These are phyloP conservation scores for Pitangus sulphuratus DNA, from an alignment of 2,797 vertebrate genomes.

Conservation along the genomic window DNA sequence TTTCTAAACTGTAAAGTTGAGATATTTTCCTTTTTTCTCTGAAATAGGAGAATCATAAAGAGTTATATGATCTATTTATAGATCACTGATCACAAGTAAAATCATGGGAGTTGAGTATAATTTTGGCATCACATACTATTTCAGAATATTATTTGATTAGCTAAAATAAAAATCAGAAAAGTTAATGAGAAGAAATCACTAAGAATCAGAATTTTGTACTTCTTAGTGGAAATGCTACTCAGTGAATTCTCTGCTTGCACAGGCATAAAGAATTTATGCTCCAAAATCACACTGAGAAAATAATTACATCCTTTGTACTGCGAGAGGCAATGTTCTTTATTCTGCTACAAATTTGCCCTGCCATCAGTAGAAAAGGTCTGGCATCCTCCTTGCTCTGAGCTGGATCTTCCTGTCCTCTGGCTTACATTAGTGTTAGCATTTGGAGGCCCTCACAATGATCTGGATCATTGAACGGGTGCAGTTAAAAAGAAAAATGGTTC, in stretches of 20 bases:
- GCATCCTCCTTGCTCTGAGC: background rate
- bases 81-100: background rate
- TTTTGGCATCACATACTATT: background rate
- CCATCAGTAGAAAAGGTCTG: background rate
- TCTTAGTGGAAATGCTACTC: background rate
- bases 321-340: background rate
- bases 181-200: background rate
- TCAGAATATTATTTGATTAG: background rate
- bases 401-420: conserved; percentile 2
- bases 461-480: background rate
- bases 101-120: background rate
- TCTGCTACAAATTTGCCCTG: conserved; percentile 7
- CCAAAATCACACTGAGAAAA: background rate
- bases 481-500: background rate
- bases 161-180: background rate
- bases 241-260: background rate
- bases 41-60: background rate
- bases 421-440: background rate
- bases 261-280: background rate
- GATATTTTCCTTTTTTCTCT: background rate
- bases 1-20: background rate
- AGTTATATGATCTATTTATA: background rate
- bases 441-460: background rate
- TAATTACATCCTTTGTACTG: background rate
- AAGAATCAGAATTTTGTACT: background rate